These are phyloP conservation scores for Cryptomyrus ogoouensis DNA, from an alignment of 2,113 vertebrate species.

Conservation along the genomic window DNA sequence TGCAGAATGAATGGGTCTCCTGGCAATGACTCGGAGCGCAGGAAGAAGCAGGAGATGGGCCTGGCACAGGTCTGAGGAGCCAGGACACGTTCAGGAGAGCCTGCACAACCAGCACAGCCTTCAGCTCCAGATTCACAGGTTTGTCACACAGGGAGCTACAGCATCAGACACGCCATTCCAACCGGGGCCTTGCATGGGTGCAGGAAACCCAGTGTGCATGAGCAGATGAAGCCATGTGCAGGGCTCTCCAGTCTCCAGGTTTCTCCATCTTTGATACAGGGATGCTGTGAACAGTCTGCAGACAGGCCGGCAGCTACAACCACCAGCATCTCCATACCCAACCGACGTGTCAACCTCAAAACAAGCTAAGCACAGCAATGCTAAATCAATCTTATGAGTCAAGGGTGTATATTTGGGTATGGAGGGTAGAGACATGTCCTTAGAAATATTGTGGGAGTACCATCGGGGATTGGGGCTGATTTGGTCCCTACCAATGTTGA, in stretches of 20 bases:
- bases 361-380: neutral
- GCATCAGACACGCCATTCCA: conserved; percentile 16
- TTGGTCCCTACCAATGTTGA: neutral
- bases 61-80: neutral
- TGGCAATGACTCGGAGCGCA: neutral
- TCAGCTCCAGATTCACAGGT: conserved; percentile 23
- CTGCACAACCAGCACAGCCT: conserved; percentile 37
- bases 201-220: neutral
- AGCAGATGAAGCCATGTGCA: neutral
- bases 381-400: neutral
- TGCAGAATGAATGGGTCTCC: neutral
- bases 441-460: neutral
- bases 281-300: neutral
- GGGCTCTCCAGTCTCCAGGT: neutral
- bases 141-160: conserved; percentile 29
- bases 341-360: neutral
- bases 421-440: neutral
- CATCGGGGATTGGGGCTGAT: neutral
- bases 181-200: neutral
- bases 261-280: neutral
- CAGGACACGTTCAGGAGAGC: conserved; percentile 34
- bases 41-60: neutral
- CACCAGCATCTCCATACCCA: neutral
- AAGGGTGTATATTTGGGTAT: neutral
- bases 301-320: neutral